Percentiles rank a stretch among this genome's conserved stretches.
phyloP scores from a whole-genome alignment of 2,797 vertebrate species.

The Picus viridis region DNA sequence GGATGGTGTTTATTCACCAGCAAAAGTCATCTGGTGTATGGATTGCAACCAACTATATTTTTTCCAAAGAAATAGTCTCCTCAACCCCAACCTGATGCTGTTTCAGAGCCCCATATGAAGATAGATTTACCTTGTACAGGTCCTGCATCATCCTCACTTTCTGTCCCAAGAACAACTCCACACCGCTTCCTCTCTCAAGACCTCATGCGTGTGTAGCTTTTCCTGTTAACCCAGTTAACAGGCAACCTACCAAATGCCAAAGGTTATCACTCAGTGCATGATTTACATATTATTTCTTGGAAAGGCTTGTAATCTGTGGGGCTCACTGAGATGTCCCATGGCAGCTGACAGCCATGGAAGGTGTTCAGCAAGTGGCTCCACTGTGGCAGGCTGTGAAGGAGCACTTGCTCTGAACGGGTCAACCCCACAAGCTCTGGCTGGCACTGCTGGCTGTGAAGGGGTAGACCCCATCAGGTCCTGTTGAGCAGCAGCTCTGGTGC shows the following conservation, averaged over 20 bases:
- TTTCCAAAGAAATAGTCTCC: not conserved
- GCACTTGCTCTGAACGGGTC: not conserved
- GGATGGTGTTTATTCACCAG: not conserved
- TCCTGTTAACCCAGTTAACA: not conserved
- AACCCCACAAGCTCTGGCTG: too few relatives aligned
- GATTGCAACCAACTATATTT: not conserved
- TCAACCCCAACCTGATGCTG: fast-evolving
- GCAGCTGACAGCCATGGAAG: not conserved
- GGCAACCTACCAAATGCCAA: not conserved
- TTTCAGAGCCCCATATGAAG: not conserved
- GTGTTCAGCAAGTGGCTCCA: not conserved
- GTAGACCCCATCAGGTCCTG: conserved; percentile 63
- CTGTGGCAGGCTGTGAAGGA: not conserved
- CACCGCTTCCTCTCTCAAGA: not conserved
- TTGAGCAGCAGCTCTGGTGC: conserved; percentile 95
- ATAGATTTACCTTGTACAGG: conserved; percentile 14
- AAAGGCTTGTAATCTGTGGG: not conserved
- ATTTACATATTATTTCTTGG: not conserved
- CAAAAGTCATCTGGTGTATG: not conserved
- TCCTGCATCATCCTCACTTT: not conserved
- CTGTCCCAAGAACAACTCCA: not conserved
- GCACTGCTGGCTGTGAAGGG: too few relatives aligned
- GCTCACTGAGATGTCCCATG: fast-evolving
- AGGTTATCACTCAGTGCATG: not conserved
- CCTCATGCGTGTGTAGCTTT: not conserved